Evolutionary conservation across 2,113 vertebrate species (phyloP).

Genomic region (Cacatua alba): DNA sequence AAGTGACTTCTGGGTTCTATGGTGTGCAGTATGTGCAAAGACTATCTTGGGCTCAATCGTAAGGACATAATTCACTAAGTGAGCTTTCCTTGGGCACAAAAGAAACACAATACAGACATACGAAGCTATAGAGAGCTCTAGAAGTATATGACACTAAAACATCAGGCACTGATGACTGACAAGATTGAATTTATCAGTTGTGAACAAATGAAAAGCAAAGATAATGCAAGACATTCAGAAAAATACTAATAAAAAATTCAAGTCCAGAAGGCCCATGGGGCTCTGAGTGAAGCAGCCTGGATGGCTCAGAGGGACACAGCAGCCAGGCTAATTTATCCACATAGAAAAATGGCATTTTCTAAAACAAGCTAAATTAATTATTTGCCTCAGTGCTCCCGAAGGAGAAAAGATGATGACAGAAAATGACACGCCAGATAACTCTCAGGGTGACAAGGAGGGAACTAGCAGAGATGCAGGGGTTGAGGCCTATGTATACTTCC

Average conservation of each 20-base stretch:
- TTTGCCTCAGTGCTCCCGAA: constrained; percentile 11
- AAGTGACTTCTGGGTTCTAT: background rate
- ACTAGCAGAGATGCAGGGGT: background rate
- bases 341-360: constrained; percentile 46
- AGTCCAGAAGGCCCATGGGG: background rate
- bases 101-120: background rate
- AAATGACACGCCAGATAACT: constrained; percentile 39
- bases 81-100: background rate
- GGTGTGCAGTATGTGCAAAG: background rate
- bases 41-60: background rate
- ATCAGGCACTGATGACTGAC: background rate
- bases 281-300: background rate
- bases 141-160: background rate
- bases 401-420: constrained; percentile 53
- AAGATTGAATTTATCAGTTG: background rate
- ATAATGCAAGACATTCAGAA: background rate
- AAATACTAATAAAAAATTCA: constrained; percentile 6
- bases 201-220: background rate
- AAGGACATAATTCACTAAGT: background rate
- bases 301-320: background rate
- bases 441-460: constrained; percentile 15
- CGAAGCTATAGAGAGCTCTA: background rate
- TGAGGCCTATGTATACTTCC: background rate
- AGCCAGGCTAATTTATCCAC: constrained; percentile 3
- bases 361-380: constrained; percentile 61